These are phyloP conservation scores for Mergus octosetaceus DNA, from an alignment of 2,797 vertebrate species.

Conservation along the genomic window DNA sequence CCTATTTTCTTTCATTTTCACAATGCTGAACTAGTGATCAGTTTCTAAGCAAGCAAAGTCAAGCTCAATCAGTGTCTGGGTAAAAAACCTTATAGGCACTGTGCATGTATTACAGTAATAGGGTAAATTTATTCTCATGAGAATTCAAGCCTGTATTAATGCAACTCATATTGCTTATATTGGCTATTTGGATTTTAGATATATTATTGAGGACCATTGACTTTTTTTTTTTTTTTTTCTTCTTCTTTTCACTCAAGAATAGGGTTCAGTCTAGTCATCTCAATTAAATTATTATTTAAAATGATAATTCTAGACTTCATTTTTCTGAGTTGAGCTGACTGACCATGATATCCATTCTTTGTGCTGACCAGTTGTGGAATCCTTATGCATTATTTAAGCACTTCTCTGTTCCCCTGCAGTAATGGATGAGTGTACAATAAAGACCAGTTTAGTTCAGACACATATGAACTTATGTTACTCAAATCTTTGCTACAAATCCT, in stretches of 20 bases:
- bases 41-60: neutral
- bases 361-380: neutral
- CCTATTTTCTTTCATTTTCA: neutral
- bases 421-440: neutral
- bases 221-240: neutral
- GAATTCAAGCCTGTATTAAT: neutral
- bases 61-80: neutral
- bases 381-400: neutral
- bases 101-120: neutral
- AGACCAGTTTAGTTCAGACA: neutral
- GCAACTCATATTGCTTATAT: neutral
- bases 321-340: neutral
- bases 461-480: neutral
- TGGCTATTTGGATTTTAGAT: neutral
- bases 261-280: neutral
- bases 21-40: neutral
- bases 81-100: neutral
- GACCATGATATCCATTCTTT: neutral
- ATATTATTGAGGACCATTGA: neutral
- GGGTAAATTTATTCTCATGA: neutral
- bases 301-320: neutral
- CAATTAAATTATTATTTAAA: neutral
- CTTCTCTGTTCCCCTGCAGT: neutral
- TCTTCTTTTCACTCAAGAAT: neutral
- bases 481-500: neutral